phyloP scores from a whole-genome alignment of 2,797 vertebrate genomes.

The Leptodactylus fallax region DNA sequence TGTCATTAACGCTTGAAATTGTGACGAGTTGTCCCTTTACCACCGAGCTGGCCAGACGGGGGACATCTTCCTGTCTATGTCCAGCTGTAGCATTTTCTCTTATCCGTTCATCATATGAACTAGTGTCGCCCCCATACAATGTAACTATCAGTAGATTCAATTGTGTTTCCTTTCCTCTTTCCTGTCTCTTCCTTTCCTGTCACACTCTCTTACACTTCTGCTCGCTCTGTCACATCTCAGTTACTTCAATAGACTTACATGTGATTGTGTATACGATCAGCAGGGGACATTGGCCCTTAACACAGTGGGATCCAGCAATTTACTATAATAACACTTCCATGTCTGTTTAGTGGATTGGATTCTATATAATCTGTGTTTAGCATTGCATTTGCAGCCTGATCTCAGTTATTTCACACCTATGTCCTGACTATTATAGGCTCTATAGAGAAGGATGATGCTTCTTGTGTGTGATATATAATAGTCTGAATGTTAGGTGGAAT shows the following conservation, averaged over 20 bases:
- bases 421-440: background rate
- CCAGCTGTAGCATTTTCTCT: background rate
- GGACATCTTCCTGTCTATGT: background rate
- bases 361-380: background rate
- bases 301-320: constrained; percentile 23
- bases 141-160: background rate
- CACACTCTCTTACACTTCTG: constrained; percentile 28
- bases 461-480: constrained; percentile 25
- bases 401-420: constrained; percentile 18
- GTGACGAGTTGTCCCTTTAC: background rate
- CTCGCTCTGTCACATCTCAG: constrained; percentile 21
- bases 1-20: background rate
- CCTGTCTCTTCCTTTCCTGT: constrained; percentile 24
- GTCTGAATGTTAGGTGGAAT: constrained; percentile 32
- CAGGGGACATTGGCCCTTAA: constrained; percentile 39
- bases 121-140: background rate
- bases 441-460: background rate
- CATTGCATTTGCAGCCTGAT: background rate
- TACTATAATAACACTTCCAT: constrained; percentile 33
- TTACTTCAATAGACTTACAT: constrained; percentile 26
- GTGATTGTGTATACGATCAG: constrained; percentile 37
- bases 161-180: constrained; percentile 8
- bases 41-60: background rate
- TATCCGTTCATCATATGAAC: background rate
- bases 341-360: background rate